phyloP scores from a whole-genome alignment of 2,113 vertebrate genomes.

The Nannospalax galili region DNA sequence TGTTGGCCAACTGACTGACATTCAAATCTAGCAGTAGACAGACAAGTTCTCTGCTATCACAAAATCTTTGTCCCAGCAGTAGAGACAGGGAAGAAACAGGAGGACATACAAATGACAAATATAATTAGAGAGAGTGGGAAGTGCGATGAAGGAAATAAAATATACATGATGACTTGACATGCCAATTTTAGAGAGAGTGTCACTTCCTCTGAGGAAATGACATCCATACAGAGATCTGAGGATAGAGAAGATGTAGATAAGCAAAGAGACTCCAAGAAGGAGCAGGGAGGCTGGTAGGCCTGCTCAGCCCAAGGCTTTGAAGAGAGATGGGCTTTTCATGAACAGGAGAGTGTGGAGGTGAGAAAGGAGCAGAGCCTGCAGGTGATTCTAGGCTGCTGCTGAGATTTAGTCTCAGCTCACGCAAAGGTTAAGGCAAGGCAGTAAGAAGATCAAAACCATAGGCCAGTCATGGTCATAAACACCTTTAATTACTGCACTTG shows the following conservation, averaged over 20 bases:
- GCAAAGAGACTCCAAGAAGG: neutral
- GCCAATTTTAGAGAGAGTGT: neutral
- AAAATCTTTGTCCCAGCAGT: neutral
- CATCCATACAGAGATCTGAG: neutral
- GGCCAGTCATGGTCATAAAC: neutral
- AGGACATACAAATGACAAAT: neutral
- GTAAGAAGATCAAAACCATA: neutral
- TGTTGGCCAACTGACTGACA: neutral
- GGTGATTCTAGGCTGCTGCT: rapidly evolving
- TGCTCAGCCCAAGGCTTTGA: too few relatives aligned
- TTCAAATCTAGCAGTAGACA: neutral
- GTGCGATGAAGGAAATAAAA: neutral
- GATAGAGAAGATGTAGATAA: neutral
- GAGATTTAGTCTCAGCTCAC: neutral
- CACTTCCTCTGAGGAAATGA: neutral
- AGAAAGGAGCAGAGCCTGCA: neutral
- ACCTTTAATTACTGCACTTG: neutral
- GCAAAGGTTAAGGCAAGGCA: neutral
- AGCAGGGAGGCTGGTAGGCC: neutral
- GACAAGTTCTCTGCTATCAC: neutral
- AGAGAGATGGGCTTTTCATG: neutral
- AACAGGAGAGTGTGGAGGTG: neutral
- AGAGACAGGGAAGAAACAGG: neutral
- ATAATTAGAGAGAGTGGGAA: neutral
- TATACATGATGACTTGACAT: neutral